Base-by-base conservation (phyloP, 1,140 invertebrate species). In the Diploscapter pachys region DNA sequence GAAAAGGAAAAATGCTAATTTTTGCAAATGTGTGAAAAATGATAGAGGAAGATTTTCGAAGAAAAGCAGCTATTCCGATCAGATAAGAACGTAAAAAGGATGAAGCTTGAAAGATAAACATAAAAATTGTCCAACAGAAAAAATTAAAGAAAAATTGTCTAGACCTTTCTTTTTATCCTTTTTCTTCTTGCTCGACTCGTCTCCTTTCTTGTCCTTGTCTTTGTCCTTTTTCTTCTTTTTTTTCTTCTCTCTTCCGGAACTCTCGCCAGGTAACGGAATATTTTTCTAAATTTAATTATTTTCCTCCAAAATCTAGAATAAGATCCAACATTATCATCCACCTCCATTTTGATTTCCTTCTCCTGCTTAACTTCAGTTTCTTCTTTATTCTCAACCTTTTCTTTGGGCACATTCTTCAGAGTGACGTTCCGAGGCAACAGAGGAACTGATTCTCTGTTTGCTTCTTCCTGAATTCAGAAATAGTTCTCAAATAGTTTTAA, bases 151-250 rank as follows among this genome's bases (percentile, higher is more conserved):
- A 31, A 31, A 31, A 31, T 59, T 31, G 57, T 59, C 57, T 59
- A 11, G 5, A n/a, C 51, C 52, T 54, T 53, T 68, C 66, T 68
- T 54, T 48, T 68, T 54, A 13, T 68, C 56, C 66, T 65, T 31
- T 31, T 13, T 50, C 63, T 65, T 65, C 63, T 65, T 31, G 8
- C 51, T 31, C 6, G 8, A 9, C 31, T 65, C 31, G 5, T 68
- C 51, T 6, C 52, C 52, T 54, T 50, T 55, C 51, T 11, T 6
- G n/a, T 52, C 56, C 51, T 68, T 50, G 13, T 68, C 48, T 9
- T 52, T 55, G 31, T n/a, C 11, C 5, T 6, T 48, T 55, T 11
- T 8, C 66, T 68, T 53, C 66, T 68, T 53, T 8, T 50, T 48
- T 6, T 53, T 55, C 5, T 53, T 6, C 56, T 68, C 51, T 48